Evolutionary conservation across 2,797 vertebrate species (phyloP), one percentile per base, ranked within the genome.

Genomic region (Microctenopoma steveboyesi): DNA sequence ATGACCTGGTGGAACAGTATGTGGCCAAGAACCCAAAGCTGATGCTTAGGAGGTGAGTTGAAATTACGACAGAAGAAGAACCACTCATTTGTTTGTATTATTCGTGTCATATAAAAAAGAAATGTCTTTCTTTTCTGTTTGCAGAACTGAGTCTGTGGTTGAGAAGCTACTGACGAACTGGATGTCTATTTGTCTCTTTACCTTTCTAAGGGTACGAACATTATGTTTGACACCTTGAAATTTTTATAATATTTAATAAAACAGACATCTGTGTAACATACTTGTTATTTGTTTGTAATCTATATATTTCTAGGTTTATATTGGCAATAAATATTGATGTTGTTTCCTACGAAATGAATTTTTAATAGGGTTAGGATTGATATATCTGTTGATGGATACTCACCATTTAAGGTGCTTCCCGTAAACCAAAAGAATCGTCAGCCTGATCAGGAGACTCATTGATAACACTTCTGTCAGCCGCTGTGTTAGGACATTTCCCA

Each of bases 141-240:
- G 64, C 87, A 99, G 97, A 90, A 99, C 97, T 3, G 97, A 98
- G 85, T 98, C 96, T 0, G 97, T 99, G 83, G 97, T 98, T 30
- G 97, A 99, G 89, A 99, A 99, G 89, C 93, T 99, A 71, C 88
- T 99, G 84, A 98, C 97, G 25, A 99, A 99, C 91, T 99, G 97
- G 97, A 99, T 99, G 97, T 98, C 97, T 65, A 97, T 99, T 86
- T 99, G 97, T 81, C 95, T 99, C 4, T 98, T 96, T 0, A 88
- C 96, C 0, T 98, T 98, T n/a, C 94, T 99, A 85, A 95, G 97
- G 95, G 97, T 99, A 85, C 42, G 92, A 83, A 9, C 5, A 0
- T 10, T 9, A 6, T 35, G 33, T 35, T 35, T 35, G 1, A 33
- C 4, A 33, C 28, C 28, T 28, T 28, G 12, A 11, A 12, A 12